Percentiles rank a stretch among this genome's conserved stretches.
These are phyloP conservation scores for Phainopepla nitens DNA, from an alignment of 2,113 vertebrate genomes.

Conservation along the genomic window DNA sequence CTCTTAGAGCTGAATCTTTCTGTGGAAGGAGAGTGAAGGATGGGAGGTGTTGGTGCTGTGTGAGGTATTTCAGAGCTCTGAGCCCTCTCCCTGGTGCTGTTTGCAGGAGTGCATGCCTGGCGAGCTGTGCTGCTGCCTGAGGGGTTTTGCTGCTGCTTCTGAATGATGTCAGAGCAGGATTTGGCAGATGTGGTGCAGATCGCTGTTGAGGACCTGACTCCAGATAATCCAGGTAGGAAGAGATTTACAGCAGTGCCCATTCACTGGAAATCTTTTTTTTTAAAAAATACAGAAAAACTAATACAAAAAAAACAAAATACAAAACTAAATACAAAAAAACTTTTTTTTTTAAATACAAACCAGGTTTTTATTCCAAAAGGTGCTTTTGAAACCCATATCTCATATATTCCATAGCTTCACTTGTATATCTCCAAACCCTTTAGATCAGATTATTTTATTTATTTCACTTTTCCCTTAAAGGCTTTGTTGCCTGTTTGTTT, in stretches of 20 bases:
- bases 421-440: neutral
- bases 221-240: slow-evolving; percentile 77
- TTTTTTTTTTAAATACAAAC: neutral
- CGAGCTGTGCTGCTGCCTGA: neutral
- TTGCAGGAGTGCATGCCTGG: slow-evolving; percentile 50
- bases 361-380: neutral
- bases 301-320: no score
- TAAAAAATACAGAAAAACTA: no score
- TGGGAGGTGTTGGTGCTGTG: fast-evolving
- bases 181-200: slow-evolving; percentile 97
- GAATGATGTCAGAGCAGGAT: slow-evolving; percentile 95
- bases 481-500: neutral
- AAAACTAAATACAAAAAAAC: no score
- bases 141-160: slow-evolving; percentile 42
- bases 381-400: neutral
- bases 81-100: neutral
- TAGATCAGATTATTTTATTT: neutral
- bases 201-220: slow-evolving; percentile 89
- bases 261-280: neutral
- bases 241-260: neutral
- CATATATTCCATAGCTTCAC: neutral
- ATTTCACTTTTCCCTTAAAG: neutral
- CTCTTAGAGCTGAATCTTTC: neutral
- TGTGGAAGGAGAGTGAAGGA: neutral
- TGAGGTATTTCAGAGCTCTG: fast-evolving